phyloP scores from a whole-genome alignment of 2,113 vertebrate genomes.

The Paramisgurnus dabryanus region DNA sequence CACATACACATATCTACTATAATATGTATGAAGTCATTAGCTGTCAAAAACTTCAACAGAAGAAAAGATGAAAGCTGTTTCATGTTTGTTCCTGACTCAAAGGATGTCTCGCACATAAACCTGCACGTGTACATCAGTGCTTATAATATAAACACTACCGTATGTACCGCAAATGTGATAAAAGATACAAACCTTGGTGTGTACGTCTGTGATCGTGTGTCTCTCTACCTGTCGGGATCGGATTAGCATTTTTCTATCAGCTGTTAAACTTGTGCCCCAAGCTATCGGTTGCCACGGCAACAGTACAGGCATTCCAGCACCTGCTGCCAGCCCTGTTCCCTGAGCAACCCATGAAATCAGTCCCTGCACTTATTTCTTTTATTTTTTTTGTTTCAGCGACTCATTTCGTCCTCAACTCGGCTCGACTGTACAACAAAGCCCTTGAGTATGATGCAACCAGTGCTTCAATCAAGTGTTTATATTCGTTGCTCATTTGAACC shows the following conservation, averaged over 20 bases:
- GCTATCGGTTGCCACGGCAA: constrained; percentile 74
- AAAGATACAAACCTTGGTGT: neutral
- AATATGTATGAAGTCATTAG: constrained; percentile 35
- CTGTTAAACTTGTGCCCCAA: constrained; percentile 55
- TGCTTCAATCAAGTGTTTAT: constrained; percentile 37
- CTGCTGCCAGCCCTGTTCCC: constrained; percentile 49
- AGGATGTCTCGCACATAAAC: neutral
- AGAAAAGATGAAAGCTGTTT: constrained; percentile 25
- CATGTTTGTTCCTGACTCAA: neutral
- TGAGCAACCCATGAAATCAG: constrained; percentile 47
- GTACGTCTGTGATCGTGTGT: neutral
- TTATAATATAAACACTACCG: neutral
- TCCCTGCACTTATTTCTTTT: constrained; percentile 1
- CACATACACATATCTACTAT: neutral
- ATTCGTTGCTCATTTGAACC: neutral
- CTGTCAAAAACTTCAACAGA: constrained; percentile 26
- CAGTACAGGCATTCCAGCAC: constrained; percentile 69
- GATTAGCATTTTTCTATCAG: constrained; percentile 32
- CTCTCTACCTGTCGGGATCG: neutral
- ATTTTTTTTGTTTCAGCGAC: constrained; percentile 24
- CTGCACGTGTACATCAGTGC: constrained; percentile 4
- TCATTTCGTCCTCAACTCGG: constrained; percentile 8
- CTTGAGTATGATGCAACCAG: constrained; percentile 21
- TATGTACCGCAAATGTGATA: neutral
- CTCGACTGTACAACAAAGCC: neutral